Evolutionary conservation across 2,797 vertebrate genomes (phyloP), one percentile per base, ranked within the genome.

Genomic region (Neosilurus mollespiculum): DNA sequence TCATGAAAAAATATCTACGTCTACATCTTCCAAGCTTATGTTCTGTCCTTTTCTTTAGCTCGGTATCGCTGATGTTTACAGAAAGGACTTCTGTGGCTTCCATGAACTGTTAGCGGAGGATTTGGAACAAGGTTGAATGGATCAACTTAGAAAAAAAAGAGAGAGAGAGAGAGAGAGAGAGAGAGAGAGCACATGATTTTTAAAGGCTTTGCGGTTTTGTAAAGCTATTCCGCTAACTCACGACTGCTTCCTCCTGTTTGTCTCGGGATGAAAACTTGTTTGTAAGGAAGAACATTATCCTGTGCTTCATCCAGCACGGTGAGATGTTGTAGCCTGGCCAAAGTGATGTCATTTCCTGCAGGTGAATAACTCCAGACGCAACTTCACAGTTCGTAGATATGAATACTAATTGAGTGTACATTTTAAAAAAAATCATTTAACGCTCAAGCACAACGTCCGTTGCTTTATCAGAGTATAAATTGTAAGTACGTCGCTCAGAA

Each of bases 321-420:
- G 82, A 9, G 59, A 87, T 91, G 89, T 92, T 91, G 92, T 91
- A 92, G 91, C 89, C 91, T 91, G 93, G 94, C 94, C 95, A 94
- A 95, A 95, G 94, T 83, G 87, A 92, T 90, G 88, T 87, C 53
- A 85, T 88, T 86, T 84, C 65, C 72, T 80, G 66, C 81, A 67
- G 76, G 54, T 87, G 87, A 85, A 83, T 61, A 88, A 86, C 58
- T 77, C 66, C 26, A 43, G 9, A 69, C 61, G 18, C 56, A 65
- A 69, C 64, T 66, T 80, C n/a, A 85, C 73, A 54, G 72, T 51
- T 75, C 58, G 76, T 24, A 78, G 51, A 69, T 56, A 66, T 81
- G 18, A 81, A 79, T 84, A 56, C 78, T 61, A 65, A 81, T 43
- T 4, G 43, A 43, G 43, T 43, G 43, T 43, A 43, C 43, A 8